Evolutionary conservation across 2,888 invertebrate species (phyloP), one percentile per base, ranked within the genome.

Genomic region (Phoenoteleia sp.): DNA sequence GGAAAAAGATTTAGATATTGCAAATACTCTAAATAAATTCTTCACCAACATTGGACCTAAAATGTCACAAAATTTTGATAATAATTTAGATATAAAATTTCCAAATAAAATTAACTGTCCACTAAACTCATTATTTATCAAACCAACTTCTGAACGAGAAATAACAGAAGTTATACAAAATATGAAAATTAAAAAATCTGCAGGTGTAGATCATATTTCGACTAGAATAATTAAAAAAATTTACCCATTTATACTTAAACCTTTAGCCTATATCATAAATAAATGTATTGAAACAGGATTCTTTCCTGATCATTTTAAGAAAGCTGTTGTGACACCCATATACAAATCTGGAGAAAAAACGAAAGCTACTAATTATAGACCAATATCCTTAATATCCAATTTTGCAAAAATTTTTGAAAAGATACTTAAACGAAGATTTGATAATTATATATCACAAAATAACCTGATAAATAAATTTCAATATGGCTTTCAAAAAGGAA

Each of bases 371-470:
- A 60, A 60, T 39, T 60, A 60, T 36, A 21, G 60, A 39, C 60
- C 60, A 5, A 39, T 60, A 7, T 60, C 23, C 2, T 29, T 39
- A 11, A 60, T 60, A 11, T 60, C 60, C 1, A 60, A 60, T 21
- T 60, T 39, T 23, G 36, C 36, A 1, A 60, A 60, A 60, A 60
- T 60, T 2, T 60, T 39, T 39, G 36, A 60, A 60, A 36, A 36
- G 3, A 9, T 60, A 5, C 9, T 60, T 13, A 60, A 23, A 39
- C 2, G 21, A 3, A 60, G 60, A 60, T 17, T 60, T 21, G 11
- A 39, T n/a, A 39, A 49, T 56, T 56, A n/a, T n/a, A n/a, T 27
- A 27, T 27, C 6, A 5, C 6, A 5, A 27, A 5, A 27, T 27
- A 27, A 5, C 3, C 6, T 27, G 27, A 27, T 27, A 5, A 54